Base-by-base conservation (phyloP, 1,140 invertebrate species). In the Eubasilissa regina region DNA sequence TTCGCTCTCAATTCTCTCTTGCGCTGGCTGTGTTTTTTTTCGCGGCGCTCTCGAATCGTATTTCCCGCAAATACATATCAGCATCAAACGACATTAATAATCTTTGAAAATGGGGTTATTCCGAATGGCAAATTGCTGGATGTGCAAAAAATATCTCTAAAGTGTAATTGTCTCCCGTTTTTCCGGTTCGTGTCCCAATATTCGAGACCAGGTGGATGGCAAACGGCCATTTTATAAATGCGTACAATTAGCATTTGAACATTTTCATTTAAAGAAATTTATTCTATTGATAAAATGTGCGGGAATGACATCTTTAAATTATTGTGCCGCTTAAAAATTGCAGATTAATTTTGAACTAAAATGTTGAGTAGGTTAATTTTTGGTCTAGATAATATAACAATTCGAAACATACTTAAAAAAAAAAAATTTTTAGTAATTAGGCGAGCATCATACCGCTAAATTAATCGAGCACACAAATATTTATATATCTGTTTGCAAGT, bases 201-300 rank as follows among this genome's bases (percentile, higher is more conserved):
- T n/a, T 11, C 19, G 35, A 25, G 60, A 64, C 60, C 64, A 68
- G 64, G 64, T 68, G 64, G 35, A 68, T 47, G 13, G 44, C 13
- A 6, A 48, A n/a, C 64, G 64, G 4, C 64, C 64, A 19, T 47
- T 68, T 68, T 47, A 45, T 47, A 68, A 68, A 68, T 68, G 64
- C 64, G 64, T 68, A 44, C 64, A 68, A 68, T 68, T 68, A 68
- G 64, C 44, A 47, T 47, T 47, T 7, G 64, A 13, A 68, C 64
- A 68, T 68, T 47, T 47, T 68, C 35, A 21, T 47, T 68, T 68
- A 21, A 64, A 35, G 25, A 35, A 35, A 35, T 35, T 35, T 35
- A 35, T 35, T 35, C 25, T 35, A 35, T 35, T 35, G 25, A 35
- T 35, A 35, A 35, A 35, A 35, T 3, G 6, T 35, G 25, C 25